Percentiles rank a stretch among this genome's conserved stretches.
Evolutionary conservation across 2,797 vertebrate species (phyloP).

Genomic region (Anguilla obscura): DNA sequence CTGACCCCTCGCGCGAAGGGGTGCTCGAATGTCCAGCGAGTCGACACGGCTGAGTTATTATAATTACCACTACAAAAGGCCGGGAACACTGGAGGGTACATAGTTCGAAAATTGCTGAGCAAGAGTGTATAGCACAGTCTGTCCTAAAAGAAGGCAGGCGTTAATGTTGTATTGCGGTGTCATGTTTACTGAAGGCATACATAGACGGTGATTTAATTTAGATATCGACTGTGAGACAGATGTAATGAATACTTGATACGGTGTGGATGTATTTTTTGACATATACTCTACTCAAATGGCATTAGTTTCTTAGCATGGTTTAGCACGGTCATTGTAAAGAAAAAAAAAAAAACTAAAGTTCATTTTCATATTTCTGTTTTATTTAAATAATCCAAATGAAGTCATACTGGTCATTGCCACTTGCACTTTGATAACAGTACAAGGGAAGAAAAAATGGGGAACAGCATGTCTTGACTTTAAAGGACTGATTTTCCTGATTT

Average conservation of each 20-base stretch:
- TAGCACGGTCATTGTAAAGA: background rate
- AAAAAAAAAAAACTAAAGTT: background rate
- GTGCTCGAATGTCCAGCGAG: slow-evolving; percentile 67
- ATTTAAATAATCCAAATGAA: background rate
- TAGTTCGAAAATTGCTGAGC: slow-evolving; percentile 58
- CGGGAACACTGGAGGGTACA: slow-evolving; percentile 61
- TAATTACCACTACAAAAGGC: slow-evolving; percentile 70
- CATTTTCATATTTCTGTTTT: background rate
- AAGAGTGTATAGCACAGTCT: slow-evolving; percentile 19
- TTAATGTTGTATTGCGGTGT: slow-evolving; percentile 5
- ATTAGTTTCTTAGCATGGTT: background rate
- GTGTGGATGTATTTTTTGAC: background rate
- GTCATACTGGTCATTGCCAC: background rate
- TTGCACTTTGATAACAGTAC: background rate
- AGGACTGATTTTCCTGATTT: slow-evolving; percentile 18
- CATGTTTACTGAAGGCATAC: slow-evolving; percentile 23
- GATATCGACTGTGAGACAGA: background rate
- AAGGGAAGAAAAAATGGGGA: slow-evolving; percentile 2
- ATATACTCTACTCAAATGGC: background rate
- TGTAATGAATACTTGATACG: background rate
- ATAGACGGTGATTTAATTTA: background rate
- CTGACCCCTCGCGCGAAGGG: slow-evolving; percentile 64
- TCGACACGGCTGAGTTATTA: slow-evolving; percentile 69
- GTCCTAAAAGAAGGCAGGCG: slow-evolving; percentile 9
- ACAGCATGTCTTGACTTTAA: slow-evolving; percentile 11